Percentiles rank a stretch among this genome's conserved stretches.
Evolutionary conservation across 2,113 vertebrate species (phyloP).

Genomic region (Perca schrenkii): DNA sequence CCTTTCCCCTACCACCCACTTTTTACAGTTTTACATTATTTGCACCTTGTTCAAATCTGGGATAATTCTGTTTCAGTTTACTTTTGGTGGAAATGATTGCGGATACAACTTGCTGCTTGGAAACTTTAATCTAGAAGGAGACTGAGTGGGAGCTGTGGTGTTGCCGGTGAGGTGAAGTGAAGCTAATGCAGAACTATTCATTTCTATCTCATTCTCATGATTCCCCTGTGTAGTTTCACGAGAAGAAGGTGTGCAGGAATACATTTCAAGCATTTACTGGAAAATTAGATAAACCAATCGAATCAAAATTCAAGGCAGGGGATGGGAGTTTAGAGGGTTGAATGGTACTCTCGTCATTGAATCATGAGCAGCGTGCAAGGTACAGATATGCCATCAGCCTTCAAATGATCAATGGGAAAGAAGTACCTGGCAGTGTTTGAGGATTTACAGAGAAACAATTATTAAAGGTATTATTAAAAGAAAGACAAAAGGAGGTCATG

Average conservation of each 20-base stretch:
- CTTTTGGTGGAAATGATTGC: constrained; percentile 45
- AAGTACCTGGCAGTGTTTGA: constrained; percentile 68
- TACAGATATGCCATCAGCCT: constrained; percentile 70
- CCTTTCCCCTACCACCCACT: neutral
- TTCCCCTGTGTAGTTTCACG: constrained; percentile 69
- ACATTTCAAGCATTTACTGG: constrained; percentile 83
- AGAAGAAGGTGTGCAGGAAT: constrained; percentile 78
- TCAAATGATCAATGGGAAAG: constrained; percentile 76
- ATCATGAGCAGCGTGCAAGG: constrained; percentile 62
- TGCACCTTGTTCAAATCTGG: constrained; percentile 40
- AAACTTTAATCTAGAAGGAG: constrained; percentile 62
- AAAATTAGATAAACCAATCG: constrained; percentile 84
- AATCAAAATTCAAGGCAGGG: constrained; percentile 77
- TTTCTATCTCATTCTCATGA: constrained; percentile 71
- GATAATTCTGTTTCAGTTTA: constrained; percentile 40
- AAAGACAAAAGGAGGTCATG: constrained; percentile 51
- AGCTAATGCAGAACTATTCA: constrained; percentile 75
- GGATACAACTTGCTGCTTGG: constrained; percentile 45
- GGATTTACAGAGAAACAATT: constrained; percentile 58
- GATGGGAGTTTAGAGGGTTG: constrained; percentile 66
- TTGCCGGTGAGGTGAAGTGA: constrained; percentile 54
- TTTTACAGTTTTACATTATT: constrained; percentile 29
- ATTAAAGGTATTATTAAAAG: constrained; percentile 30
- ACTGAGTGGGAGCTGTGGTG: constrained; percentile 19
- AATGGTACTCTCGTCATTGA: constrained; percentile 65